Conservation (phyloP, 1,140 invertebrate species). For the Brachionus paranguensis region DNA sequence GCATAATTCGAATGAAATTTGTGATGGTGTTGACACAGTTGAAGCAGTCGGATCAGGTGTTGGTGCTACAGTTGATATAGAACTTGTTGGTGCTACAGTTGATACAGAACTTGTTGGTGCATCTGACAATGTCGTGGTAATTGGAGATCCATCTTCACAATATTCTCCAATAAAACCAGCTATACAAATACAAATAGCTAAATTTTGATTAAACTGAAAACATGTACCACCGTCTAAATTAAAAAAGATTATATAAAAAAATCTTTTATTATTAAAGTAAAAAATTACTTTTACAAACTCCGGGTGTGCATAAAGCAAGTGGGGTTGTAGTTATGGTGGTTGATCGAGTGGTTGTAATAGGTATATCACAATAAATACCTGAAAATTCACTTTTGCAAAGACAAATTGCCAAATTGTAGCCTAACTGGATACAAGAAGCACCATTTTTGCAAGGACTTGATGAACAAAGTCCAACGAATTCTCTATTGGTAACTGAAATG, state of each 20-base stretch:
- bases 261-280: not conserved
- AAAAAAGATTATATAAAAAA: not conserved
- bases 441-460: not conserved
- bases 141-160: not conserved
- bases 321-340: not conserved
- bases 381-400: not conserved
- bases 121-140: not conserved
- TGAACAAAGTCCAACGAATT: not conserved
- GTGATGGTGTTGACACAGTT: not conserved
- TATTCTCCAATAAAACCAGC: not conserved
- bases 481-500: not conserved
- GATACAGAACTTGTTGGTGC: not conserved
- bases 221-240: not conserved
- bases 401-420: conserved; percentile 29
- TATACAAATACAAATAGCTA: not conserved
- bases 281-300: not conserved
- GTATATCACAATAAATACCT: not conserved
- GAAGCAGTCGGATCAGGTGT: not conserved
- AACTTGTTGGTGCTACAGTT: not conserved
- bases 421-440: not conserved
- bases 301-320: not conserved
- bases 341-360: not conserved
- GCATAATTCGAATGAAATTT: not conserved
- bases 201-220: not conserved
- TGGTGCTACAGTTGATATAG: no score